A percentile compares a stretch with the other conserved stretches of the same genome.
These are phyloP conservation scores for Mesoclemmys tuberculata DNA, from an alignment of 2,113 vertebrate species.

Conservation along the genomic window DNA sequence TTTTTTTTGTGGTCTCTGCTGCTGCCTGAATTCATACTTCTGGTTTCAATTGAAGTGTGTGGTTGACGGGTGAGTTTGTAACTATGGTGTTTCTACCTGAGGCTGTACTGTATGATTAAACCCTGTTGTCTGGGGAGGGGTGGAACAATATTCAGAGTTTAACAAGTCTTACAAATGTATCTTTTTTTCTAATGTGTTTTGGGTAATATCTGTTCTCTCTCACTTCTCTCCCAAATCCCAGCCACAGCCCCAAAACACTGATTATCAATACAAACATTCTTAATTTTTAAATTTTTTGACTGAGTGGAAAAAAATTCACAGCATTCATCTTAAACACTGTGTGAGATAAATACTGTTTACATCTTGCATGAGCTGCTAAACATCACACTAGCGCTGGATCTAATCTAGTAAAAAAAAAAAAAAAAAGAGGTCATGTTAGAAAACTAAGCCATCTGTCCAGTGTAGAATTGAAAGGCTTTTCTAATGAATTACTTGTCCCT, in stretches of 20 bases:
- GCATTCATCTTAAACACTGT: constrained; percentile 57
- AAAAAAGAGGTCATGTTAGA: constrained; percentile 73
- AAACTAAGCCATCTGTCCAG: constrained; percentile 80
- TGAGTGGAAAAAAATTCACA: constrained; percentile 69
- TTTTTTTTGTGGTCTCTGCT: no score
- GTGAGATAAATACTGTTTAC: constrained; percentile 75
- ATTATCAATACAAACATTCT: not conserved
- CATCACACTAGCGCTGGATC: constrained; percentile 70
- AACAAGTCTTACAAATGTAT: not conserved
- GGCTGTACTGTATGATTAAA: not conserved
- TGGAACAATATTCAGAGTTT: not conserved
- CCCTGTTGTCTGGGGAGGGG: not conserved
- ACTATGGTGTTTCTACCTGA: no score
- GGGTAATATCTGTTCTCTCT: not conserved
- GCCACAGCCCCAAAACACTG: not conserved
- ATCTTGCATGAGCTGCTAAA: constrained; percentile 64
- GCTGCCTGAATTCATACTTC: no score
- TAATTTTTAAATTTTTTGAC: constrained; percentile 3
- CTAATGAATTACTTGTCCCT: constrained; percentile 37
- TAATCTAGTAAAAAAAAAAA: constrained; percentile 62
- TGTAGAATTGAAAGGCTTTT: constrained; percentile 66
- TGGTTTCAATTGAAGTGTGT: no score
- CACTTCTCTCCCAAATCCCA: not conserved
- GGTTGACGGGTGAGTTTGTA: no score
- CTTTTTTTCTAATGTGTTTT: not conserved